Conservation (phyloP, 2,888 invertebrate genomes). For the Dicyrtomina minuta region DNA sequence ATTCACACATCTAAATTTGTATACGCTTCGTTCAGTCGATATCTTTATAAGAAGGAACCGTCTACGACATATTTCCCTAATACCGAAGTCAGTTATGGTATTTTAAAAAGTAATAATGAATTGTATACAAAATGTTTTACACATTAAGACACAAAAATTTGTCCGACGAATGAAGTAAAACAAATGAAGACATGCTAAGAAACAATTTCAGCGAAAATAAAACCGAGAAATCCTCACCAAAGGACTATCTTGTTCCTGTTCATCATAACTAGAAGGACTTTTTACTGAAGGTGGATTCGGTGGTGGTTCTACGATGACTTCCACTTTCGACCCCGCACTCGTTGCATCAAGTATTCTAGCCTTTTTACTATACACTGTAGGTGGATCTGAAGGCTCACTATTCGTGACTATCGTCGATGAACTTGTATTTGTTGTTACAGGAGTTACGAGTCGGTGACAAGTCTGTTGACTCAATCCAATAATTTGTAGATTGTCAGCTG, state of each 20-base stretch:
- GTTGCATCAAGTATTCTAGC: constrained; percentile 46
- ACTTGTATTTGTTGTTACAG: not conserved
- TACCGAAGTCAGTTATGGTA: too few species aligned
- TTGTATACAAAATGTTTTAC: too few species aligned
- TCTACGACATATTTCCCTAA: too few species aligned
- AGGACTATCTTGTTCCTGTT: constrained; percentile 42
- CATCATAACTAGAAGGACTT: constrained; percentile 30
- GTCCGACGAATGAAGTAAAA: too few species aligned
- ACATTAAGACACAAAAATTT: too few species aligned
- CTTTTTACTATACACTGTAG: constrained; percentile 50
- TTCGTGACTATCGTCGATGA: constrained; percentile 22
- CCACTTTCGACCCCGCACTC: constrained; percentile 19
- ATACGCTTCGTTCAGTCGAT: too few species aligned
- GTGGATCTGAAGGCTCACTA: constrained; percentile 37
- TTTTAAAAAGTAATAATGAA: too few species aligned
- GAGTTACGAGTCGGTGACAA: constrained; percentile 23
- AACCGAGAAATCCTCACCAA: too few species aligned
- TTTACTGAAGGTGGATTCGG: constrained; percentile 4
- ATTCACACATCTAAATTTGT: too few species aligned
- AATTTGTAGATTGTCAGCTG: constrained; percentile 89
- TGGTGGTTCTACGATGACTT: constrained; percentile 20
- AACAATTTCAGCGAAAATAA: too few species aligned
- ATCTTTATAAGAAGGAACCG: too few species aligned
- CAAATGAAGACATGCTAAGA: too few species aligned
- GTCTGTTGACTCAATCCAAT: constrained; percentile 78